Evolutionary conservation across 2,797 vertebrate species (phyloP).

Genomic region (Peromyscus melanophrys): DNA sequence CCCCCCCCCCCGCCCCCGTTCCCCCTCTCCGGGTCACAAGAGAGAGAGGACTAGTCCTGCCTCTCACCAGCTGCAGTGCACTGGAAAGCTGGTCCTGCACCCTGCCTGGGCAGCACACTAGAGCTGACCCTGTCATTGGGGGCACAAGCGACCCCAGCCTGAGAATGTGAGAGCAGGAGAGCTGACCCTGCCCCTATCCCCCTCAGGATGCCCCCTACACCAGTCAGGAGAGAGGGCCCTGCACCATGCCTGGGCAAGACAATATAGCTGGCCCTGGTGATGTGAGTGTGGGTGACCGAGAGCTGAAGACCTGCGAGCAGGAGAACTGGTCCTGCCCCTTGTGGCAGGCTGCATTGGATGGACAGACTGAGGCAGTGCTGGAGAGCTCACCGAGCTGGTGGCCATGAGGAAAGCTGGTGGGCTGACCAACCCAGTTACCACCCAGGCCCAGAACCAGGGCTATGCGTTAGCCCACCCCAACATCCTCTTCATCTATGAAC

Average conservation of each 20-base stretch:
- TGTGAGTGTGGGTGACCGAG: background rate
- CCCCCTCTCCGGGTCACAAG: background rate
- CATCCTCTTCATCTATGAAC: background rate
- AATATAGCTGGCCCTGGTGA: background rate
- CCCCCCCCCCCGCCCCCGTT: too few species aligned
- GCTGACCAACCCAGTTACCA: background rate
- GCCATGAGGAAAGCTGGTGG: background rate
- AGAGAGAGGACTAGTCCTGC: background rate
- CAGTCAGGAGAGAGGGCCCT: too few species aligned
- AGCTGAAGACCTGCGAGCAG: background rate
- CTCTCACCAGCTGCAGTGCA: background rate
- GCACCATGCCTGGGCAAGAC: too few species aligned
- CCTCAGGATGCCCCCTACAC: background rate
- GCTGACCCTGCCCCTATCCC: background rate
- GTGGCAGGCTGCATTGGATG: background rate
- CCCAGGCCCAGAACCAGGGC: background rate
- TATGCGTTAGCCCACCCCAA: background rate
- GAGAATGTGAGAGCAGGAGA: background rate
- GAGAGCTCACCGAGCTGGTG: background rate
- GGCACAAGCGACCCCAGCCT: rapidly evolving
- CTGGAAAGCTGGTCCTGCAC: background rate
- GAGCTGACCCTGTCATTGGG: background rate
- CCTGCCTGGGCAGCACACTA: background rate
- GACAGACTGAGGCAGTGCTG: background rate
- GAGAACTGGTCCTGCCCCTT: background rate